Base-by-base conservation (phyloP, 2,113 vertebrate genomes). In the Vireo altiloquus region DNA sequence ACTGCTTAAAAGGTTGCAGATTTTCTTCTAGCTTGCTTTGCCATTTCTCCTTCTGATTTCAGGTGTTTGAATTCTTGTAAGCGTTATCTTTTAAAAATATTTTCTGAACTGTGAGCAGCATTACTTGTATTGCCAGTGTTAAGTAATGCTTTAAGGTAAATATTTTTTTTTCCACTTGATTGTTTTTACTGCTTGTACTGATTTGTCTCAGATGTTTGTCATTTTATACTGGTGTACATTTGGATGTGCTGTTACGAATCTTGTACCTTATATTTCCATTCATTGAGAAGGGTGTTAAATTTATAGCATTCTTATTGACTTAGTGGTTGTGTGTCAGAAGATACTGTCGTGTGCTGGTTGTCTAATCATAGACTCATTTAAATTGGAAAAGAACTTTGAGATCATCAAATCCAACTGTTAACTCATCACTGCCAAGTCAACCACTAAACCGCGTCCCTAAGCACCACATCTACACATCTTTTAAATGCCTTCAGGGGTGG, bases 161-260 rank as follows among this genome's bases (percentile, higher is more conserved):
- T 52, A 16, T 20, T 66, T 72, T 35, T 63, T 40, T 31, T 72
- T 39, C 37, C 22, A 22, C 35, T 82, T 75, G 39, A 31, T 87
- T 81, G 42, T 78, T 93, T 93, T 88, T 65, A 59, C 50, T 0
- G 0, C 59, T 92, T 83, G 28, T 33, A 14, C 44, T 64, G 31
- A 39, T 83, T 95, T 92, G 31, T 79, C 84, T 80, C 80, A 70
- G 72, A 37, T 68, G 20, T 83, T 89, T 83, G 33, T 35, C 40
- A 9, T 87, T 86, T 77, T 68, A 39, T 88, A 31, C 28, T 88
- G 49, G 4, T 63, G 21, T 37, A 22, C 53, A 20, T 80, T 85
- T 82, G 64, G 24, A 77, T 37, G 8, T 28, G 46, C 42, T 87
- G 23, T 80, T 88, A 61, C 5, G 64, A 77, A 46, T 72, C 54